Percentiles rank a stretch among this genome's conserved stretches.
phyloP scores from a whole-genome alignment of 2,113 vertebrate species.

The Podarcis muralis region DNA sequence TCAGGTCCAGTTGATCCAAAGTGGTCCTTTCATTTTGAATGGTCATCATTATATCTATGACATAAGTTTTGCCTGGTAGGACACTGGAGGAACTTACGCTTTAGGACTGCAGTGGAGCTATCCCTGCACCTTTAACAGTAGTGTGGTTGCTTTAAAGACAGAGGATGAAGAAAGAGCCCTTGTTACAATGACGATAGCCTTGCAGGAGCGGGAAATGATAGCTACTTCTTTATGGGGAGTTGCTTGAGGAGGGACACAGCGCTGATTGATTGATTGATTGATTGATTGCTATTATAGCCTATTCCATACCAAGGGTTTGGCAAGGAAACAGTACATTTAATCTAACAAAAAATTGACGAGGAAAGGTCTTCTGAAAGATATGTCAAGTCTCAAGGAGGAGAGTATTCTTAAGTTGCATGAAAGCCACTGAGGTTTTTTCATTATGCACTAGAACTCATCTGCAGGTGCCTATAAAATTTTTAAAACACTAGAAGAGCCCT shows the following conservation, averaged over 20 bases:
- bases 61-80: not conserved
- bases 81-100: not conserved
- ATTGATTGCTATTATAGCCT: not conserved
- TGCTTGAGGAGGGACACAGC: not conserved
- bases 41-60: not conserved
- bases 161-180: too few relatives aligned
- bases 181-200: too few relatives aligned
- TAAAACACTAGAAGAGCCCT: not conserved
- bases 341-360: not conserved
- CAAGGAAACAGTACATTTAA: not conserved
- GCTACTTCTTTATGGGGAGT: not conserved
- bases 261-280: not conserved
- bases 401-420: not conserved
- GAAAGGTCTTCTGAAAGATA: not conserved
- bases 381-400: not conserved
- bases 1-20: not conserved
- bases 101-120: not conserved
- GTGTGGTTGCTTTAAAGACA: not conserved
- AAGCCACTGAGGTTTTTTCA: not conserved
- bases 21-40: not conserved
- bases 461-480: not conserved
- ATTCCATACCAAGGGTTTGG: not conserved
- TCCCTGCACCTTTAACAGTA: not conserved
- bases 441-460: not conserved
- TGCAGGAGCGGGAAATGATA: too few relatives aligned